Evolutionary conservation across 2,113 vertebrate species (phyloP), one percentile per base, ranked within the genome.

Genomic region (Anolis sagrei): DNA sequence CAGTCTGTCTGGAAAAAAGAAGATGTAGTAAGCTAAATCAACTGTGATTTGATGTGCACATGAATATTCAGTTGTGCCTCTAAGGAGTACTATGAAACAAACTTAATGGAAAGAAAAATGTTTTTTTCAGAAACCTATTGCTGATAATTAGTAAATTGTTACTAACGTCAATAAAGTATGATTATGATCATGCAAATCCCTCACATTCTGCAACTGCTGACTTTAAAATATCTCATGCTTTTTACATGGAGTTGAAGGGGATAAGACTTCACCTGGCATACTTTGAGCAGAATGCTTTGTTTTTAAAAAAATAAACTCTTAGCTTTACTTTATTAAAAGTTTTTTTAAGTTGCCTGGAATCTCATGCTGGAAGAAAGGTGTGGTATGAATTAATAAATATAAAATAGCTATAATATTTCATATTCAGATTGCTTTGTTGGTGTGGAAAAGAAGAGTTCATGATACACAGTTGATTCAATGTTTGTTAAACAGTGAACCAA

Each of bases 21-120:
- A 58, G 54, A 58, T 58, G 0, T 62, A 90, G 82, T 25, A 90
- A 90, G 34, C 32, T 66, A 92, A 91, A 91, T 88, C 88, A 94
- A 87, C 58, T 85, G 66, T 89, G 84, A 91, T 92, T 95, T 94
- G 86, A 92, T 62, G 7, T 84, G 78, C 2, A 1, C 1, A 51
- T 93, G 86, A 93, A 93, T 92, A 93, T 92, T 94, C 86, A 94
- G 21, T 91, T 92, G 8, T 87, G 81, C 9, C 84, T 91, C 73
- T 88, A 62, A 93, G 90, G 62, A 93, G 88, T 94, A 88, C 70
- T 84, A 87, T 87, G 81, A 90, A 88, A 88, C n/a, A 85, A 92
- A 88, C n/a, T 72, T 87, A 91, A 88, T 80, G 32, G 79, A 87
- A 94, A 95, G 49, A 87, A 94, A 94, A 86, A 74, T 74, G 34